Base-by-base conservation (phyloP, 2,113 vertebrate genomes). In the Dipodomys ordii region DNA sequence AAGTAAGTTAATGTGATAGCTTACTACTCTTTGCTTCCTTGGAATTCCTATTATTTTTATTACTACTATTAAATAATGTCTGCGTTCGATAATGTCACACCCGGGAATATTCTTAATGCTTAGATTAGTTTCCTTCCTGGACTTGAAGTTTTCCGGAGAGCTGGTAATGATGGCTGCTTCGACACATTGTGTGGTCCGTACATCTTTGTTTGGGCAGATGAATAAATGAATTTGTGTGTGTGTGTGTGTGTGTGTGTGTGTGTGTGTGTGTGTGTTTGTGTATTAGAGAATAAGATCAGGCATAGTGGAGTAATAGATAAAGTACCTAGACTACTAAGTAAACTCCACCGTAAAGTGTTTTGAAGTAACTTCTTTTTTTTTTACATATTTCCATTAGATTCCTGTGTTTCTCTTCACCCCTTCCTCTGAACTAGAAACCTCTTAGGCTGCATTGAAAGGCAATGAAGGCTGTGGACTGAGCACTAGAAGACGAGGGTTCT, bases 1-100 rank as follows among this genome's bases (percentile, higher is more conserved):
- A 57, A 13, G 3, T 57, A 57, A 57, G 53, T 57, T 57, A 57
- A 57, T 15, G 53, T 18, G 15, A 18, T 57, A 57, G 53, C 53
- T 13, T 57, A 57, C 53, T 57, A 18, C 53, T 92, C 94, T 76
- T 91, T 88, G 46, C 57, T 95, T 94, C 90, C 80, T 91, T 9
- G 1, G 68, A 88, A 73, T 4, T 25, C 20, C 4, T 91, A 16
- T 65, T 71, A 7, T 90, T 92, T 90, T 91, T 81, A 57, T 91
- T 74, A n/a, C 83, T 76, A 8, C 28, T 85, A 15, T 60, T 88
- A 53, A 86, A 62, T 93, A 78, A 79, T 16, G 28, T 86, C 8
- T n/a, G 4, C 68, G 0, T 88, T 77, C 87, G 72, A 68, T 88
- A 46, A 53, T 83, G 35, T n/a, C 74, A 67, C 19, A 53, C 11